Percentiles rank a stretch among this genome's conserved stretches.
These are phyloP conservation scores for Siniperca obscura DNA, from an alignment of 2,797 vertebrate genomes.

Conservation along the genomic window DNA sequence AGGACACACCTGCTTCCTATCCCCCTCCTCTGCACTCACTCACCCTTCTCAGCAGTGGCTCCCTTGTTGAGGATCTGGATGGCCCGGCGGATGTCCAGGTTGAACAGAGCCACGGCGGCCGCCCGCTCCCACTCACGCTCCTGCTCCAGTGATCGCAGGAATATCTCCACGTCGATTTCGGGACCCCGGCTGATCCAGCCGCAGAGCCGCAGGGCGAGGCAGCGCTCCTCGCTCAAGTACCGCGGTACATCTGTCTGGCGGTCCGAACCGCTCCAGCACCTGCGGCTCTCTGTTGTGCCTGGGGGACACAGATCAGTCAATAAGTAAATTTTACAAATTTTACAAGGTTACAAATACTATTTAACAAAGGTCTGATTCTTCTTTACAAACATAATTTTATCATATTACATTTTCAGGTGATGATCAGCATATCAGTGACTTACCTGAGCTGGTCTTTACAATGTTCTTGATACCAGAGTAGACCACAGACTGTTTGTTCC, in stretches of 20 bases:
- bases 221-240: constrained; percentile 94
- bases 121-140: constrained; percentile 96
- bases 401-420: background rate
- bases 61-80: constrained; percentile 98
- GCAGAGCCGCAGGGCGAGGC: constrained; percentile 94
- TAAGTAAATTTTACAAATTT: background rate
- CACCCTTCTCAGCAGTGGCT: constrained; percentile 93
- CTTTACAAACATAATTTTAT: background rate
- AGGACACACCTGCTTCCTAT: constrained; percentile 17
- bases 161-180: constrained; percentile 92
- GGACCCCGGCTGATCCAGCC: constrained; percentile 95
- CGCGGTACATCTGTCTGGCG: constrained; percentile 90
- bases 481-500: constrained; percentile 92
- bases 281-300: constrained; percentile 92
- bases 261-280: constrained; percentile 93
- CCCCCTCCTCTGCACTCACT: background rate
- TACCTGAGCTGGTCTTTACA: constrained; percentile 94
- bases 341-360: background rate
- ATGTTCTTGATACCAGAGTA: constrained; percentile 98
- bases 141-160: constrained; percentile 93
- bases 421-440: constrained; percentile 60
- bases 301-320: constrained; percentile 25
- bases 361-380: background rate
- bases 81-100: constrained; percentile 95
- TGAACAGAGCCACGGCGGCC: constrained; percentile 96